Evolutionary conservation across 2,797 vertebrate genomes (phyloP), one percentile per base, ranked within the genome.

Genomic region (Manis pentadactyla): DNA sequence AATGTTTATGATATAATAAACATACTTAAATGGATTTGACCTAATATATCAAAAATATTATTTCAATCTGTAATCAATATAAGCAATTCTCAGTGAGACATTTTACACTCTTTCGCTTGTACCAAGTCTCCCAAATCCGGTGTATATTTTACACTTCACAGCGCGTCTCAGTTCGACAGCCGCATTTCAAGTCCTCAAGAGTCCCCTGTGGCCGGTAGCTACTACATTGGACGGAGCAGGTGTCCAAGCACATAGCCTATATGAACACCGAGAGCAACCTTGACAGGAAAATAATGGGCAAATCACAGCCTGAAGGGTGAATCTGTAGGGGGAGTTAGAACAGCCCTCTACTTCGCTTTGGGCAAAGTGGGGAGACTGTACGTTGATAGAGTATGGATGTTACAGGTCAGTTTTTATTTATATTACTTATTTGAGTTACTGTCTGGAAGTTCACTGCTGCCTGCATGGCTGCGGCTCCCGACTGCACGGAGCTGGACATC

Each of bases 371-470:
- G 31, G 39, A 73, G 37, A 49, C 2, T 15, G 34, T 7, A 5
- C 23, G 14, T 9, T 2, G 7, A 53, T 19, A n/a, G 29, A 2
- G 2, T 51, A 42, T 12, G 13, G 59, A 19, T 2, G 10, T 1
- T n/a, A 19, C 57, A 14, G 21, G 68, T 25, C 84, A 73, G 53
- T 31, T 39, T 79, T 27, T 10, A 57, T 71, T 31, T 57, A 66
- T 31, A 19, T 25, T n/a, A 46, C 37, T 23, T 42, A 59, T 17
- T 57, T 23, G 37, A 31, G 57, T 59, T 31, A 4, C 1, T 25
- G 37, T 21, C 51, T 37, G 6, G 68, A 87, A 42, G 64, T 25
- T 31, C 34, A 69, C 49, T 17, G 7, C 25, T 6, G 29, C 64
- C 34, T 37, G 39, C 39, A 49, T 2, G 39, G 64, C 25, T 21